Conservation (phyloP, 2,797 vertebrate species). For the Oryzias dopingdopingensis region DNA sequence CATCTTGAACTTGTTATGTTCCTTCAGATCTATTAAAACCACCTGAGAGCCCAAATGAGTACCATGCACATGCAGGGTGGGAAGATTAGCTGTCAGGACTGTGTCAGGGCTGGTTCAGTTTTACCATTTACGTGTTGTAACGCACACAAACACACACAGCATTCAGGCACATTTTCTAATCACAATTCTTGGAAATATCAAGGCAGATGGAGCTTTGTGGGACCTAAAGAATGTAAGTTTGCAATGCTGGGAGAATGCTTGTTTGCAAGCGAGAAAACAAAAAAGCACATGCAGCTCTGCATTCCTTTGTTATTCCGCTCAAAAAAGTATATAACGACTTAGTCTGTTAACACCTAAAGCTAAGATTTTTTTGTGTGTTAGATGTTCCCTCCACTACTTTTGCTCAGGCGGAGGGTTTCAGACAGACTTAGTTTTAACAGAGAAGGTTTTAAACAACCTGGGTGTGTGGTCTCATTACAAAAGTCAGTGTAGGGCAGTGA, state of each 20-base stretch:
- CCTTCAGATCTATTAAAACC: slow-evolving; percentile 21
- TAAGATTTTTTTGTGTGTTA: slow-evolving; percentile 23
- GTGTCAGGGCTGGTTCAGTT: slow-evolving; percentile 37
- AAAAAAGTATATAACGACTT: slow-evolving; percentile 22
- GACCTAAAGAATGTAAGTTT: too few species aligned
- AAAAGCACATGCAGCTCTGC: slow-evolving; percentile 6
- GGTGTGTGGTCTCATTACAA: slow-evolving; percentile 60
- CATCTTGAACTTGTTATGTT: slow-evolving; percentile 71
- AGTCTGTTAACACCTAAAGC: slow-evolving; percentile 34
- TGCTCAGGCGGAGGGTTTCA: not conserved
- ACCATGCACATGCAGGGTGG: slow-evolving; percentile 52
- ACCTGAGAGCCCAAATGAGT: slow-evolving; percentile 61
- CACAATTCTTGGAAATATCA: slow-evolving; percentile 4
- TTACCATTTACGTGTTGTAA: slow-evolving; percentile 7
- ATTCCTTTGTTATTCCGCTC: slow-evolving; percentile 30
- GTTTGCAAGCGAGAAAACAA: slow-evolving; percentile 18
- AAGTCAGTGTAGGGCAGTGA: slow-evolving; percentile 32
- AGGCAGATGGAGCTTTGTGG: too few species aligned
- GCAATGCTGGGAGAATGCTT: not conserved
- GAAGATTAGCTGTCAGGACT: slow-evolving; percentile 48
- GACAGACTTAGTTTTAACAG: slow-evolving; percentile 7
- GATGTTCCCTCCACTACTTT: slow-evolving; percentile 12
- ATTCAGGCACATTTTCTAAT: slow-evolving; percentile 37
- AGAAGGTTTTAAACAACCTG: slow-evolving; percentile 47
- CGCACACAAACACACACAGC: not conserved